phyloP scores from a whole-genome alignment of 2,113 vertebrate species.

The Furnarius figulus region DNA sequence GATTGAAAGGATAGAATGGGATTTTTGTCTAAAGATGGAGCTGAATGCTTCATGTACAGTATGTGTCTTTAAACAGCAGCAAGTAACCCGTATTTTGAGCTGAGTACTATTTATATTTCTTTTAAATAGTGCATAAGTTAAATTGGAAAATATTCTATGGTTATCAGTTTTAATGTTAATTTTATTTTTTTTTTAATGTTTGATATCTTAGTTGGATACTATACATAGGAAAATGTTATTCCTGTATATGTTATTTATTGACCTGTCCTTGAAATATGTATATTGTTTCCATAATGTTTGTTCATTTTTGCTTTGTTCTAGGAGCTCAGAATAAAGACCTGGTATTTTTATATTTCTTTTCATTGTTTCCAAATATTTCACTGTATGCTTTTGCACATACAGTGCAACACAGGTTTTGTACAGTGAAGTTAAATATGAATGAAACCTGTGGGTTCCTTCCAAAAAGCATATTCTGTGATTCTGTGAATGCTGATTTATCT shows the following conservation, averaged over 20 bases:
- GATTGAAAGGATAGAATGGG: background rate
- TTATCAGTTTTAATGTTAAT: background rate
- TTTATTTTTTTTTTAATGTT: background rate
- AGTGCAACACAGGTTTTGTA: background rate
- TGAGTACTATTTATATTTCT: background rate
- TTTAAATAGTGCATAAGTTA: background rate
- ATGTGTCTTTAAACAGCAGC: background rate
- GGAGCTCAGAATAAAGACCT: background rate
- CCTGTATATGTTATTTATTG: background rate
- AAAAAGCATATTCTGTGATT: background rate
- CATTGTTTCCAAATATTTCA: conserved; percentile 29
- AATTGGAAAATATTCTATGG: background rate
- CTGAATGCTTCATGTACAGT: background rate
- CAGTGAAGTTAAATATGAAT: background rate
- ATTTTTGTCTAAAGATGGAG: background rate
- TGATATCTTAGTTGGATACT: background rate
- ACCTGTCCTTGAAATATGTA: background rate
- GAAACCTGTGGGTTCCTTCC: background rate
- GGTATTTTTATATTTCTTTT: background rate
- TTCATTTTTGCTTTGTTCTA: background rate
- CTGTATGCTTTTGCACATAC: background rate
- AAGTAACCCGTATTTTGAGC: background rate
- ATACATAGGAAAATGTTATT: background rate
- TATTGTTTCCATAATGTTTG: background rate
- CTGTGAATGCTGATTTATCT: conserved; percentile 15